Evolutionary conservation across 2,888 invertebrate species (phyloP).

Genomic region (Cephus sareptanus): DNA sequence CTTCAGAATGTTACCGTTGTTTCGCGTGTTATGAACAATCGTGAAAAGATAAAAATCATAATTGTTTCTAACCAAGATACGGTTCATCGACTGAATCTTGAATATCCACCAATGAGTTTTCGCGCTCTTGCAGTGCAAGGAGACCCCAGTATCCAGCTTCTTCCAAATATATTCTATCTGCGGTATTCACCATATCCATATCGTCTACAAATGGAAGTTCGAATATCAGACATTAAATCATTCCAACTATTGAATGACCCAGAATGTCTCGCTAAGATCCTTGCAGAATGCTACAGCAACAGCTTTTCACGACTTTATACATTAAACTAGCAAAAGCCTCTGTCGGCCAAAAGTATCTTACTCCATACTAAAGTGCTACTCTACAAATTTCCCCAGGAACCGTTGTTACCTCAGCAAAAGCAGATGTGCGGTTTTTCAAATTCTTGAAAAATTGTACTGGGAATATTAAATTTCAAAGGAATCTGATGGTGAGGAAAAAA

Average conservation of each 20-base stretch:
- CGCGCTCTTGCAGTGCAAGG: conserved; percentile 56
- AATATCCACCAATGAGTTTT: conserved; percentile 55
- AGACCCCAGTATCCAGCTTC: conserved; percentile 64
- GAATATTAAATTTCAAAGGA: not conserved
- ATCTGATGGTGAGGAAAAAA: not conserved
- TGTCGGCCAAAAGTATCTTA: not conserved
- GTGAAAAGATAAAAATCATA: conserved; percentile 4
- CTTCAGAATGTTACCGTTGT: not conserved
- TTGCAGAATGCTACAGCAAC: not conserved
- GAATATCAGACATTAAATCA: not conserved
- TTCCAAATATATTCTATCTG: conserved; percentile 61
- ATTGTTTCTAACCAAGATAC: conserved; percentile 53
- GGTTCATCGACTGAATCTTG: conserved; percentile 51
- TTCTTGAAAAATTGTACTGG: not conserved
- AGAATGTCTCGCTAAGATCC: not conserved
- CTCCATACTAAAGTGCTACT: not conserved
- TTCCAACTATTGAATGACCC: not conserved
- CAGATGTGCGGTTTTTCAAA: not conserved
- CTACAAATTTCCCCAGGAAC: not conserved
- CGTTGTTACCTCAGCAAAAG: not conserved
- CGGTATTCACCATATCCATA: conserved; percentile 50
- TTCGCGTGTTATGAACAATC: conserved; percentile 1
- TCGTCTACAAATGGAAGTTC: conserved; percentile 47
- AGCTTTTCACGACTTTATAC: not conserved
- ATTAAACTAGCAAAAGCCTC: not conserved